A percentile compares a stretch with the other conserved stretches of the same genome.
These are phyloP conservation scores for Cheilosia scutellata DNA, from an alignment of 2,888 invertebrate species.

Conservation along the genomic window DNA sequence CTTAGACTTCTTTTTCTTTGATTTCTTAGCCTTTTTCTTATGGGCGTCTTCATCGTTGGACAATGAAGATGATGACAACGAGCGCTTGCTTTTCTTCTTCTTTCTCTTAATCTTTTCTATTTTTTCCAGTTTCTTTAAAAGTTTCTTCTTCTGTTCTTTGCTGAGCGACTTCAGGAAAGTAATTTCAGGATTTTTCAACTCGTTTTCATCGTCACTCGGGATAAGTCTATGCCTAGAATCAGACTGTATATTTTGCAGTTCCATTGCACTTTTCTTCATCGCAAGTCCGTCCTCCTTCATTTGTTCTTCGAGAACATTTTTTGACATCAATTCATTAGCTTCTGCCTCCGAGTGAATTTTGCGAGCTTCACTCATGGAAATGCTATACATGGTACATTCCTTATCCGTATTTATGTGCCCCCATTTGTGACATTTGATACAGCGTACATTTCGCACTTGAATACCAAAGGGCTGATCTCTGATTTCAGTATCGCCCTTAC, in stretches of 20 bases:
- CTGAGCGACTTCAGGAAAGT: conserved; percentile 93
- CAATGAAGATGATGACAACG: conserved; percentile 36
- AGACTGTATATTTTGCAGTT: conserved; percentile 85
- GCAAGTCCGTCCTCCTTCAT: conserved; percentile 96
- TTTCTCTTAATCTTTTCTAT: conserved; percentile 85
- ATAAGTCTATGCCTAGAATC: conserved; percentile 86
- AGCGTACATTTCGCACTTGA: conserved; percentile 97
- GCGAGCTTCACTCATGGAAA: conserved; percentile 92
- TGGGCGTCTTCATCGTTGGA: conserved; percentile 14
- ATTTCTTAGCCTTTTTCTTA: conserved; percentile 76
- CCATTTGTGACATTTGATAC: conserved; percentile 99
- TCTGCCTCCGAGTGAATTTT: conserved; percentile 88
- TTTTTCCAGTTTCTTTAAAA: conserved; percentile 91
- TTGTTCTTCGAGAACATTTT: conserved; percentile 91
- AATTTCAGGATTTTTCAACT: conserved; percentile 87
- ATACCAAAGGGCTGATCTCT: conserved; percentile 99
- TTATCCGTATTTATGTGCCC: conserved; percentile 94
- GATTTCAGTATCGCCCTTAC: conserved; percentile 98
- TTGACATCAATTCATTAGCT: conserved; percentile 87
- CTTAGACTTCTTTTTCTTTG: conserved; percentile 58
- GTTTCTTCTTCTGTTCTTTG: conserved; percentile 94
- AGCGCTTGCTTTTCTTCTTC: conserved; percentile 80
- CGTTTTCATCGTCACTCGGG: conserved; percentile 85
- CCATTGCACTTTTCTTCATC: conserved; percentile 91
- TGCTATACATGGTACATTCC: conserved; percentile 97